Percentiles rank a stretch among this genome's conserved stretches.
These are phyloP conservation scores for Colius striatus DNA, from an alignment of 2,113 vertebrate genomes.

Conservation along the genomic window DNA sequence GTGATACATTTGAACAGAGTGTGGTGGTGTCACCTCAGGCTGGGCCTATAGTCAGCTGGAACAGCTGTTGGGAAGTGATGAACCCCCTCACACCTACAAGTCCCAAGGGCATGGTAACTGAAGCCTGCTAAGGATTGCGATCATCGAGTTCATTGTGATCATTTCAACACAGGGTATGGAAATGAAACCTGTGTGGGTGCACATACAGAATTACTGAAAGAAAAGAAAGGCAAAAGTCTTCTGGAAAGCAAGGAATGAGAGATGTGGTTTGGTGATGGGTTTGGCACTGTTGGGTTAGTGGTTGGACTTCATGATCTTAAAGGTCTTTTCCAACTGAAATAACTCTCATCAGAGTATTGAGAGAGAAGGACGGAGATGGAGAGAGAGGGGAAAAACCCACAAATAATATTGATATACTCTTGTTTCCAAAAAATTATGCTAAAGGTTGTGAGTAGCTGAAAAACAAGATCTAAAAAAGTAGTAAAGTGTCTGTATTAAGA, in stretches of 20 bases:
- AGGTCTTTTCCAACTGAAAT: too few species aligned
- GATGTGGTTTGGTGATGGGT: too few species aligned
- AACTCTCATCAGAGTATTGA: background rate
- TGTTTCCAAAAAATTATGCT: background rate
- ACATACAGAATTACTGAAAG: background rate
- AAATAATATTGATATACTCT: background rate
- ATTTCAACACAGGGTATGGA: background rate
- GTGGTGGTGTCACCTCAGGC: background rate
- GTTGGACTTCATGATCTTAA: too few species aligned
- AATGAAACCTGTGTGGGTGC: background rate
- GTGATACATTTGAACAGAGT: rapidly evolving
- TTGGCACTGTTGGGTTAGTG: too few species aligned
- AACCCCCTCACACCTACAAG: background rate
- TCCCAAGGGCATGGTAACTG: background rate
- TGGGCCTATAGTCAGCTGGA: background rate
- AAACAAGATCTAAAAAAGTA: background rate
- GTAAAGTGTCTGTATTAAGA: too few species aligned
- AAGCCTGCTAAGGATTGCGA: background rate
- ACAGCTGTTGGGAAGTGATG: rapidly evolving
- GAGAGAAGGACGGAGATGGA: background rate
- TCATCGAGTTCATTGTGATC: background rate
- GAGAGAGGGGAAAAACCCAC: background rate
- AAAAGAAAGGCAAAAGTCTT: background rate
- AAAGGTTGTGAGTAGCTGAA: background rate
- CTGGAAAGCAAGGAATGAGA: background rate